phyloP scores from a whole-genome alignment of 2,888 invertebrate genomes.

The Amphipyra berbera region DNA sequence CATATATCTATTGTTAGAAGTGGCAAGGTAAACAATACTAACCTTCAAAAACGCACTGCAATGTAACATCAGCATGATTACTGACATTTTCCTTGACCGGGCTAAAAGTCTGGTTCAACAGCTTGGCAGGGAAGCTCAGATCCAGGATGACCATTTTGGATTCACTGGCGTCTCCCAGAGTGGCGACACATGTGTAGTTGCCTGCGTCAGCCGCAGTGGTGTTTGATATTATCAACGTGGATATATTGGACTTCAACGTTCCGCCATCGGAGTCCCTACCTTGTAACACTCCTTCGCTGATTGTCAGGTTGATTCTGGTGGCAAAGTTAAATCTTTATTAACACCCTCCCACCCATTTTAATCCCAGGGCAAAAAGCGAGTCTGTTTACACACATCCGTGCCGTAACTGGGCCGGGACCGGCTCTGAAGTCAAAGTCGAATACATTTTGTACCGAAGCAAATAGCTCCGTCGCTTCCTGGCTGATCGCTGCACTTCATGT shows the following conservation, averaged over 20 bases:
- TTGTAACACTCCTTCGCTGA: constrained; percentile 53
- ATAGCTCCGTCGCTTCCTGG: too few species aligned
- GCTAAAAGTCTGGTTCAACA: constrained; percentile 65
- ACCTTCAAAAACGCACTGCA: constrained; percentile 84
- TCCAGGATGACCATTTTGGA: constrained; percentile 61
- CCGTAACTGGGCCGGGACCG: too few species aligned
- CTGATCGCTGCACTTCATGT: too few species aligned
- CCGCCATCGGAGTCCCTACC: constrained; percentile 71
- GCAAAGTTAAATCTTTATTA: background rate
- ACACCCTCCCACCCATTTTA: too few species aligned
- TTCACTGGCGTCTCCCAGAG: constrained; percentile 56
- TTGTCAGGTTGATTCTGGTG: constrained; percentile 68
- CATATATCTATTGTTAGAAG: too few species aligned
- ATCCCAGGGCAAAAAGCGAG: too few species aligned
- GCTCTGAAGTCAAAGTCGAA: too few species aligned
- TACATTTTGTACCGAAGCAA: too few species aligned
- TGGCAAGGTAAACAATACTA: constrained; percentile 39
- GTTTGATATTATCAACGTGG: constrained; percentile 70
- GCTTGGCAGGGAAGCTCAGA: constrained; percentile 70
- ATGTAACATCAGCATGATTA: constrained; percentile 62
- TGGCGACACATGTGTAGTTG: constrained; percentile 77
- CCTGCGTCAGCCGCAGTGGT: constrained; percentile 73
- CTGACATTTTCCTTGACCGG: constrained; percentile 69
- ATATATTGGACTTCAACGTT: constrained; percentile 63
- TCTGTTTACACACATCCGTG: too few species aligned